Percentiles rank a stretch among this genome's conserved stretches.
These are phyloP conservation scores for Aphelinus atriplicis DNA, from an alignment of 1,140 invertebrate species.

Conservation along the genomic window DNA sequence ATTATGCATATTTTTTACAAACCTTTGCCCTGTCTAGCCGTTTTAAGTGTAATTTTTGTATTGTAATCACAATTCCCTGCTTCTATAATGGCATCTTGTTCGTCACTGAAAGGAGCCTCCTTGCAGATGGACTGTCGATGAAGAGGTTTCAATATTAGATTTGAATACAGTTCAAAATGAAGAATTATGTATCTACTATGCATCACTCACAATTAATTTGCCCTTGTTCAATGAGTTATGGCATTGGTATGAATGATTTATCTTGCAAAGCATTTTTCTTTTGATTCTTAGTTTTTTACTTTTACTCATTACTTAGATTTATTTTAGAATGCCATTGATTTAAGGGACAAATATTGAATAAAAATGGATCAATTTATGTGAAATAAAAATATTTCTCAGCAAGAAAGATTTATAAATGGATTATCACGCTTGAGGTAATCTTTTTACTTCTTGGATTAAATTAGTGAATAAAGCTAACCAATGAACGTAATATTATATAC, in stretches of 20 bases:
- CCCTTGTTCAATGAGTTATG: no score
- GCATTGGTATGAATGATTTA: no score
- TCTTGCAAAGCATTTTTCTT: no score
- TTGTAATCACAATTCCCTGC: conserved; percentile 86
- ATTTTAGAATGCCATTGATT: no score
- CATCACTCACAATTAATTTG: conserved; percentile 16
- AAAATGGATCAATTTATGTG: no score
- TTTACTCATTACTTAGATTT: no score
- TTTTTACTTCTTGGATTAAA: no score
- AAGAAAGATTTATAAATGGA: no score
- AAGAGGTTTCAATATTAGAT: background rate
- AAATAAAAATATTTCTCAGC: no score
- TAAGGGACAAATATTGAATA: no score
- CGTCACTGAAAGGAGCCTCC: conserved; percentile 90
- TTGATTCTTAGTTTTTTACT: no score
- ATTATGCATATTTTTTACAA: background rate
- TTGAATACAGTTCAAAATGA: conserved; percentile 3
- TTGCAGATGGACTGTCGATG: conserved; percentile 75
- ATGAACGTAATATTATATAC: conserved; percentile 10
- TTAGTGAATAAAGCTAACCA: background rate
- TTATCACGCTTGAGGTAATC: no score
- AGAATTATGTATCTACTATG: background rate
- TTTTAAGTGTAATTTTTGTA: conserved; percentile 83
- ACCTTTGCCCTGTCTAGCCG: conserved; percentile 82
- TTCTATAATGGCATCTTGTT: conserved; percentile 81